Evolutionary conservation across 2,888 invertebrate species (phyloP).

Genomic region (Sturmia bella): DNA sequence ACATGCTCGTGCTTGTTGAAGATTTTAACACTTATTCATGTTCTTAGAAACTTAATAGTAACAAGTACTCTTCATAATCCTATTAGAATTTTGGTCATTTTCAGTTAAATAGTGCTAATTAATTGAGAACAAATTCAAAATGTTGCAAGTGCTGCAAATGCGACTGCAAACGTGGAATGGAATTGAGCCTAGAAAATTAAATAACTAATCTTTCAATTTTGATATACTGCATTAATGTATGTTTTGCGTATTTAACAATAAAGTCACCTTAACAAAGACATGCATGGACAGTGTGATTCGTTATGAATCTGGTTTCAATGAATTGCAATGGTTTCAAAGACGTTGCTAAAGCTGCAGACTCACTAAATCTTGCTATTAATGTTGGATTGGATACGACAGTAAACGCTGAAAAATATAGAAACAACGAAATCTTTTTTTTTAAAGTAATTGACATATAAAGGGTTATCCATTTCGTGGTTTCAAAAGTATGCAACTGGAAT

Average conservation of each 20-base stretch:
- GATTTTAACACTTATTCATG: slow-evolving; percentile 27
- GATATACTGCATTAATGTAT: too few relatives aligned
- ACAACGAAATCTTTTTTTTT: too few relatives aligned
- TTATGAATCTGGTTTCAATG: not conserved
- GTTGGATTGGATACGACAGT: too few relatives aligned
- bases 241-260: too few relatives aligned
- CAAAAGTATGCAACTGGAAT: too few relatives aligned
- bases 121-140: slow-evolving; percentile 21
- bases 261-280: too few relatives aligned
- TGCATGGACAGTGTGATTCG: too few relatives aligned
- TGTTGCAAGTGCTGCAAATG: not conserved
- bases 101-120: slow-evolving; percentile 37
- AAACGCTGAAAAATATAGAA: too few relatives aligned
- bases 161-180: not conserved
- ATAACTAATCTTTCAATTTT: not conserved
- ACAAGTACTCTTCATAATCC: slow-evolving; percentile 28
- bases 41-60: slow-evolving; percentile 2
- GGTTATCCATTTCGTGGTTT: too few relatives aligned
- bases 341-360: too few relatives aligned
- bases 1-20: not conserved
- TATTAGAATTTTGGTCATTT: slow-evolving; percentile 39
- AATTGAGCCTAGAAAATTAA: not conserved
- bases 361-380: too few relatives aligned
- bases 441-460: too few relatives aligned
- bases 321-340: not conserved